Percentiles rank a stretch among this genome's conserved stretches.
phyloP scores from a whole-genome alignment of 2,888 invertebrate species.

The Parascotia fuliginaria region DNA sequence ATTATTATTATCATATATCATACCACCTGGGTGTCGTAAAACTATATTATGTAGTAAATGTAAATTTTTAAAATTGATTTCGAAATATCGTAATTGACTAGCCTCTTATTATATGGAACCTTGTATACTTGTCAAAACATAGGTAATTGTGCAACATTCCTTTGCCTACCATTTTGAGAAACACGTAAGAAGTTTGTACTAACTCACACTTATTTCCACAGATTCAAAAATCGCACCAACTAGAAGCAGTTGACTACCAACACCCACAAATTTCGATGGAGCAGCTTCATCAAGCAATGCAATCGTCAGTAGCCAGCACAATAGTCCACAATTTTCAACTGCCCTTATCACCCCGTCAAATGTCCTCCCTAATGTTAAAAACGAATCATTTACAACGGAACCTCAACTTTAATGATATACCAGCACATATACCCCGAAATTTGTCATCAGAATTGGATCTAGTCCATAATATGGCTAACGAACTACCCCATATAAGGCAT shows the following conservation, averaged over 20 bases:
- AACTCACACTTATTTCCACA: too few species aligned
- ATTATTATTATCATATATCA: too few species aligned
- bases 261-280: conserved; percentile 76
- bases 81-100: too few species aligned
- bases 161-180: too few species aligned
- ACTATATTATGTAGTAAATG: too few species aligned
- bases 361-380: conserved; percentile 77
- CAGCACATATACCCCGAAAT: conserved; percentile 61
- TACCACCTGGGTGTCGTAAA: too few species aligned
- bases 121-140: too few species aligned
- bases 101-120: too few species aligned
- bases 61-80: too few species aligned
- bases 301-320: conserved; percentile 60
- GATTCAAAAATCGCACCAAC: conserved; percentile 74
- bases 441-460: conserved; percentile 62
- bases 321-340: conserved; percentile 75
- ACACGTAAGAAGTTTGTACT: too few species aligned
- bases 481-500: conserved; percentile 63
- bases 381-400: conserved; percentile 67
- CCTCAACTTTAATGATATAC: conserved; percentile 70
- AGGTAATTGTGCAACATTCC: too few species aligned
- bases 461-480: conserved; percentile 56
- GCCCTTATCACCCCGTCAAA: conserved; percentile 74
- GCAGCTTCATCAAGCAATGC: conserved; percentile 78
- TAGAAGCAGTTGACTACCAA: conserved; percentile 68